These are phyloP conservation scores for Mastomys coucha DNA, from an alignment of 2,113 vertebrate species.

Conservation along the genomic window DNA sequence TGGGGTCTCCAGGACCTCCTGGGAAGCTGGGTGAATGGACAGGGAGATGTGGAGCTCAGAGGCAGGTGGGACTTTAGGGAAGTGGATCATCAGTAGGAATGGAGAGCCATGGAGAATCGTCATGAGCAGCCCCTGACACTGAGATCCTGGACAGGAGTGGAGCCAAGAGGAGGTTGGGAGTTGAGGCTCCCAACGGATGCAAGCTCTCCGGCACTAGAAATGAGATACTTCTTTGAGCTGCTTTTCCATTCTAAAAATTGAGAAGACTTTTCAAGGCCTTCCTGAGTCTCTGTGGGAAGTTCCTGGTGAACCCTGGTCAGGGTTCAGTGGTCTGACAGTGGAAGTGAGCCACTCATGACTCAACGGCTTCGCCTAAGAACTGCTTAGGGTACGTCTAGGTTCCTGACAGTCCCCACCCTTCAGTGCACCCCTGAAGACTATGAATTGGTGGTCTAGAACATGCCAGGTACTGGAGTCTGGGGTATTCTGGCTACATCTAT, in stretches of 20 bases:
- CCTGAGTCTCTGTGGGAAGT: neutral
- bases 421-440: neutral
- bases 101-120: accelerated
- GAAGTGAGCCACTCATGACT: neutral
- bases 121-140: neutral
- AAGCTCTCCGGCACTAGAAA: conserved; percentile 19
- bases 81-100: neutral
- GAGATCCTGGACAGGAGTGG: neutral
- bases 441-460: neutral
- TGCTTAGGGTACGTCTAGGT: neutral
- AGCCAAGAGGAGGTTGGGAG: neutral
- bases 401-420: neutral
- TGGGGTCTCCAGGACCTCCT: neutral
- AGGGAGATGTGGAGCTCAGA: neutral
- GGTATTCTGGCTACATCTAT: neutral
- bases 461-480: neutral
- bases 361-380: neutral
- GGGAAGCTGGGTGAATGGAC: neutral
- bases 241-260: neutral
- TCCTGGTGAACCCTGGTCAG: accelerated
- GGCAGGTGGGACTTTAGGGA: neutral
- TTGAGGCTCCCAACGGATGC: neutral
- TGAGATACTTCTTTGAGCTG: neutral
- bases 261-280: neutral
- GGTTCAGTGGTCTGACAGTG: neutral